phyloP scores from a whole-genome alignment of 37 sponge, comb jelly and placozoan genomes.

The Amphimedon queenslandica region DNA sequence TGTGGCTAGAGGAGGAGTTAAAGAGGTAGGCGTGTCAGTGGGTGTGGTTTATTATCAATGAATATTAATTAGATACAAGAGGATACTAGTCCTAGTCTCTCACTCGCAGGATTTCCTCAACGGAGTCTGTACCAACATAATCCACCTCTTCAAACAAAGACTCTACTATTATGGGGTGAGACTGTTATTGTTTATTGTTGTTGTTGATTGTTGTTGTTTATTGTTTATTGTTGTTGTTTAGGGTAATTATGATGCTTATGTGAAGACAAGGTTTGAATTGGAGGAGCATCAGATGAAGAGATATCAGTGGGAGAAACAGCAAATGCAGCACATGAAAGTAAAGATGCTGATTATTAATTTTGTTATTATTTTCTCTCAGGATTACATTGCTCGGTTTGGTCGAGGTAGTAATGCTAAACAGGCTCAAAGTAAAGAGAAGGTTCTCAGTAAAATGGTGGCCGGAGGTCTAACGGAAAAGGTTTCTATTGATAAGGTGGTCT shows the following conservation, averaged over 20 bases:
- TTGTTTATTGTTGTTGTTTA: constrained; percentile 17
- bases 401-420: constrained; percentile 89
- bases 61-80: constrained; percentile 50
- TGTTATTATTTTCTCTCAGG: constrained; percentile 32
- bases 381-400: constrained; percentile 93
- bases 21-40: constrained; percentile 47
- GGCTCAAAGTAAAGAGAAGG: constrained; percentile 97
- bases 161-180: constrained; percentile 76
- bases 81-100: constrained; percentile 88
- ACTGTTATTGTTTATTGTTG: too few species aligned
- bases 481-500: constrained; percentile 58
- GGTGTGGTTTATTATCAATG: neutral
- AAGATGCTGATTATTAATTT: neutral
- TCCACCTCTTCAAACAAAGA: constrained; percentile 65
- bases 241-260: constrained; percentile 95
- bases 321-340: constrained; percentile 96
- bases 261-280: constrained; percentile 77
- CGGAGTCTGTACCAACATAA: constrained; percentile 95
- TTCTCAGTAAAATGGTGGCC: constrained; percentile 92
- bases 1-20: constrained; percentile 92
- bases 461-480: constrained; percentile 91
- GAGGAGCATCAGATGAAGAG: constrained; percentile 97
- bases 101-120: constrained; percentile 98
- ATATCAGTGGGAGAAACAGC: constrained; percentile 94
- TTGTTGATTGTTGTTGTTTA: neutral